Evolutionary conservation across 2,797 vertebrate species (phyloP), one percentile per base, ranked within the genome.

Genomic region (Mormyrops attenuatus): DNA sequence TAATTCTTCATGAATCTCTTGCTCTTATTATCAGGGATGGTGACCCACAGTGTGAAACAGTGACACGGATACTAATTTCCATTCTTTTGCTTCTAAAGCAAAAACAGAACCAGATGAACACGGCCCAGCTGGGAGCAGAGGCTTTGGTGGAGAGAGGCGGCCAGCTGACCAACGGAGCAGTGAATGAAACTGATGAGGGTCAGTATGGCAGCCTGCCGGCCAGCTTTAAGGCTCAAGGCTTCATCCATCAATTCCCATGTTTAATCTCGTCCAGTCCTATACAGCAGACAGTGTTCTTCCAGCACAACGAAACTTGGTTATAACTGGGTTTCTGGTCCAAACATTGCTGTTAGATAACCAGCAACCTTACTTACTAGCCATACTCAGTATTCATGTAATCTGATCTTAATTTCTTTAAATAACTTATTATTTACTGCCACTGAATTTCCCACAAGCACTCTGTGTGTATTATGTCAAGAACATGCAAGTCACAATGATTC

Each of bases 21-120:
- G 2, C 41, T n/a, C n/a, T 82, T 82, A n/a, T 44, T 41, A 9
- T n/a, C 73, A n/a, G 17, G 34, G 38, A 80, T 44, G 30, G 30
- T 73, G 66, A 38, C 13, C 30, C 30, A 38, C 15, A 38, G 30
- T 34, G 66, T 38, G 13, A 73, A 73, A 38, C 66, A 38, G 66
- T 73, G 66, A 30, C 30, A 47, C 80, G 1, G 38, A 66, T 63
- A 8, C 52, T 30, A 82, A 0, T 80, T 53, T 20, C 55, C 88
- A 13, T 89, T 80, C 11, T 41, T 73, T 60, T 89, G 34, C 93
- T 89, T 9, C 93, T 94, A 63, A 91, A 97, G 97, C 94, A 94
- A 94, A 97, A 97, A 92, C 95, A 94, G 94, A 99, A 99, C 93
- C 97, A 97, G 0, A 99, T 98, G 93, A 96, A 97, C 94, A 94